These are phyloP conservation scores for Sebastes baramenuke DNA, from an alignment of 2,797 vertebrate genomes.

Conservation along the genomic window DNA sequence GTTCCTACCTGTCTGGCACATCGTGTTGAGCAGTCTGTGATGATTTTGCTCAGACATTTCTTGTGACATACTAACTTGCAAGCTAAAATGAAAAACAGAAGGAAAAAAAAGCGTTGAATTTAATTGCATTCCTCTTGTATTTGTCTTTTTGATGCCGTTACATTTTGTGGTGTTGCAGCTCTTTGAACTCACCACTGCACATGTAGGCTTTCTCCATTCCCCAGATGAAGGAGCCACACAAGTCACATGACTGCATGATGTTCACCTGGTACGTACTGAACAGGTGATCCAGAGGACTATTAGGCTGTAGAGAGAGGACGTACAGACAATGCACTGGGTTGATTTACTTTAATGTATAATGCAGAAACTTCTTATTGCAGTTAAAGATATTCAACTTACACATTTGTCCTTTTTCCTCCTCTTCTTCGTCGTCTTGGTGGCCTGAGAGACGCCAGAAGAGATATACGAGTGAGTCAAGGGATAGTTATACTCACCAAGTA, in stretches of 20 bases:
- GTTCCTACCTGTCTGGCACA: slow-evolving; percentile 83
- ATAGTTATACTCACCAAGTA: background rate
- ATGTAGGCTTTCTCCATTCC: slow-evolving; percentile 97
- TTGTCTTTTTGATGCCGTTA: background rate
- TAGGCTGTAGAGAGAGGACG: slow-evolving; percentile 73
- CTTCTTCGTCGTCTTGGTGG: slow-evolving; percentile 86
- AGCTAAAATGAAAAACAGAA: slow-evolving; percentile 71
- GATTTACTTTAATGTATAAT: background rate
- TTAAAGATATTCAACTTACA: slow-evolving; percentile 78
- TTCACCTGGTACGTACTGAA: slow-evolving; percentile 95
- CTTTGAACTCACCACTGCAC: slow-evolving; percentile 88
- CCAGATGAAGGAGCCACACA: slow-evolving; percentile 95
- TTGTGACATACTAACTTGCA: slow-evolving; percentile 97
- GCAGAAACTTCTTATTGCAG: background rate
- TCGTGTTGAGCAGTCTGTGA: slow-evolving; percentile 84
- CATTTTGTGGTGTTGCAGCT: background rate
- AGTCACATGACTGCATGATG: slow-evolving; percentile 95
- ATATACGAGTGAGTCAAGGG: background rate
- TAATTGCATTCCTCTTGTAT: background rate
- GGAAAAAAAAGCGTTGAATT: background rate
- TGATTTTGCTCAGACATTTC: slow-evolving; percentile 92
- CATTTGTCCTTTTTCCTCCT: slow-evolving; percentile 87
- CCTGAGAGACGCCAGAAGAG: slow-evolving; percentile 62
- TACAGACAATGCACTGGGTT: background rate
- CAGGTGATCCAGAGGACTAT: slow-evolving; percentile 88